Conservation (phyloP, 2,797 vertebrate genomes). For the Phoeniculus purpureus region DNA sequence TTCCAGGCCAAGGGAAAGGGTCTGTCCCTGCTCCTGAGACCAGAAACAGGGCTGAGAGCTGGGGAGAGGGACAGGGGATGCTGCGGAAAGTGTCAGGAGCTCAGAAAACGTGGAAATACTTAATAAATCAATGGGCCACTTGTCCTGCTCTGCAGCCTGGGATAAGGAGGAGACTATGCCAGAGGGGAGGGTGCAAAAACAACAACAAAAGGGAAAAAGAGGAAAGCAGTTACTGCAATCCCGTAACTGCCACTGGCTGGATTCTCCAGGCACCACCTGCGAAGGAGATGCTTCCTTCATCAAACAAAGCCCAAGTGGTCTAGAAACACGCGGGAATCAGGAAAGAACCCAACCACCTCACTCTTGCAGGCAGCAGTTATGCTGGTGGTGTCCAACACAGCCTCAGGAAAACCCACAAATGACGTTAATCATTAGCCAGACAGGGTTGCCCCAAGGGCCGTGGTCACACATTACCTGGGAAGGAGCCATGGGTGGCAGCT, state of each 20-base stretch:
- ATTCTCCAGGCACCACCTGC: background rate
- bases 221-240: background rate
- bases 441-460: background rate
- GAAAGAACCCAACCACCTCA: background rate
- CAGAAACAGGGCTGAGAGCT: background rate
- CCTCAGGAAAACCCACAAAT: background rate
- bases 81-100: background rate
- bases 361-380: background rate
- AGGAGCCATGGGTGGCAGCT: constrained; percentile 66
- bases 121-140: background rate
- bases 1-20: background rate
- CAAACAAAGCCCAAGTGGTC: background rate
- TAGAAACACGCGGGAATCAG: background rate
- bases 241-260: background rate
- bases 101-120: background rate
- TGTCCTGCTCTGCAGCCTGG: background rate
- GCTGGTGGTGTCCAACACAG: background rate
- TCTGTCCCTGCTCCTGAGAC: background rate
- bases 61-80: fast-evolving
- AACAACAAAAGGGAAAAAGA: background rate
- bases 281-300: background rate
- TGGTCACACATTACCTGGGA: constrained; percentile 70
- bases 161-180: background rate
- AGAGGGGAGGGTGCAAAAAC: background rate
- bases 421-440: background rate